Evolutionary conservation across 2,888 invertebrate genomes (phyloP).

Genomic region (Drosophila parthenogenetica): DNA sequence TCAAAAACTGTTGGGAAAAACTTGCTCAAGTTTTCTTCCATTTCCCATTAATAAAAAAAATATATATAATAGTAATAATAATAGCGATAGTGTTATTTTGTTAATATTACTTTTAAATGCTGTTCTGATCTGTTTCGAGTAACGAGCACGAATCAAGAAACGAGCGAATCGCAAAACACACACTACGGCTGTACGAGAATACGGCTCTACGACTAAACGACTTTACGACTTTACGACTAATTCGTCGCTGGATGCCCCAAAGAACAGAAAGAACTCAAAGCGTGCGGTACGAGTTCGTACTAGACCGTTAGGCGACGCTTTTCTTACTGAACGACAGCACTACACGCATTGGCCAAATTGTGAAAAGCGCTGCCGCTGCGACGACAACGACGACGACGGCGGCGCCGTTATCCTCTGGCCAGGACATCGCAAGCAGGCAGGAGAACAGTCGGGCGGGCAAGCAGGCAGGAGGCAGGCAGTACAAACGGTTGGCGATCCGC

Average conservation of each 20-base stretch:
- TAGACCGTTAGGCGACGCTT: conserved; percentile 86
- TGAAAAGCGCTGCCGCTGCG: conserved; percentile 62
- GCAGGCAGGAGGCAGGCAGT: conserved; percentile 26
- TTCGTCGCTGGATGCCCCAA: conserved; percentile 61
- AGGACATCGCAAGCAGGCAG: conserved; percentile 52
- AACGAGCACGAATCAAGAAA: conserved; percentile 70
- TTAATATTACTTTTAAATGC: conserved; percentile 40
- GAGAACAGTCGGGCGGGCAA: conserved; percentile 45
- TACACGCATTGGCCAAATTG: conserved; percentile 78
- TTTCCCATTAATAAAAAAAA: not conserved
- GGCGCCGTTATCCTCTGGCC: conserved; percentile 59
- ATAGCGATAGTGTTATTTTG: conserved; percentile 6
- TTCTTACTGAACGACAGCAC: conserved; percentile 85
- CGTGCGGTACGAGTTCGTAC: conserved; percentile 84
- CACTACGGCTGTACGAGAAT: conserved; percentile 31
- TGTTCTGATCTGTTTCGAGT: conserved; percentile 53
- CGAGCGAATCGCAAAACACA: conserved; percentile 74
- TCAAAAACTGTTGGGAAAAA: conserved; percentile 5
- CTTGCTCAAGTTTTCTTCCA: not conserved
- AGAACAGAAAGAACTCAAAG: conserved; percentile 82
- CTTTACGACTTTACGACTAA: conserved; percentile 43
- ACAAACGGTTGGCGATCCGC: conserved; percentile 34
- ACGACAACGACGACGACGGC: conserved; percentile 52
- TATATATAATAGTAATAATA: conserved; percentile 2
- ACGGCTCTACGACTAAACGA: conserved; percentile 26